phyloP scores from a whole-genome alignment of 1,140 invertebrate species.

The Anoplolepis gracilipes region DNA sequence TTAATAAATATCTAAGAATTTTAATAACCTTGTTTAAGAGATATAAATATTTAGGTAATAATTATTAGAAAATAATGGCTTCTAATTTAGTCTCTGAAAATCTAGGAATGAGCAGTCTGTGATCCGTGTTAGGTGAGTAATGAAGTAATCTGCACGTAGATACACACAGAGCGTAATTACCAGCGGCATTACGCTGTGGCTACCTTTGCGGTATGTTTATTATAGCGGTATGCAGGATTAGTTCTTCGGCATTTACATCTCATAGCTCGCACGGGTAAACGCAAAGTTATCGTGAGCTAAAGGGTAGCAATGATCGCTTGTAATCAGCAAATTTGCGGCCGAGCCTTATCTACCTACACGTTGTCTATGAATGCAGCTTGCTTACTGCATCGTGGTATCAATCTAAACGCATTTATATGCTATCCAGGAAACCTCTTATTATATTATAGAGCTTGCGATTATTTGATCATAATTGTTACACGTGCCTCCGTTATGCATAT shows the following conservation, averaged over 20 bases:
- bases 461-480: constrained; percentile 54
- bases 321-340: constrained; percentile 64
- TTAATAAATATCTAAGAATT: not conserved
- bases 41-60: not conserved
- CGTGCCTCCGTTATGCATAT: not conserved
- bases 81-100: constrained; percentile 23
- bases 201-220: constrained; percentile 45
- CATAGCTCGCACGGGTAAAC: constrained; percentile 8
- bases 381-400: not conserved
- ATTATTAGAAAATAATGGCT: constrained; percentile 41
- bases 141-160: constrained; percentile 50
- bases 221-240: constrained; percentile 20
- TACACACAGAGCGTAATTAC: constrained; percentile 31
- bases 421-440: constrained; percentile 43
- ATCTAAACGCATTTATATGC: constrained; percentile 34
- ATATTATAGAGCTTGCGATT: constrained; percentile 7
- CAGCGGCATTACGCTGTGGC: constrained; percentile 31
- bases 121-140: constrained; percentile 20
- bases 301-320: constrained; percentile 58
- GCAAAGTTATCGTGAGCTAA: constrained; percentile 55
- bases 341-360: constrained; percentile 52
- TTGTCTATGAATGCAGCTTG: not conserved
- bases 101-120: constrained; percentile 29
- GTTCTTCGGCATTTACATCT: constrained; percentile 48
- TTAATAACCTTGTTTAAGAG: not conserved